Evolutionary conservation across 2,888 invertebrate genomes (phyloP).

Genomic region (Anthoptus insignis): DNA sequence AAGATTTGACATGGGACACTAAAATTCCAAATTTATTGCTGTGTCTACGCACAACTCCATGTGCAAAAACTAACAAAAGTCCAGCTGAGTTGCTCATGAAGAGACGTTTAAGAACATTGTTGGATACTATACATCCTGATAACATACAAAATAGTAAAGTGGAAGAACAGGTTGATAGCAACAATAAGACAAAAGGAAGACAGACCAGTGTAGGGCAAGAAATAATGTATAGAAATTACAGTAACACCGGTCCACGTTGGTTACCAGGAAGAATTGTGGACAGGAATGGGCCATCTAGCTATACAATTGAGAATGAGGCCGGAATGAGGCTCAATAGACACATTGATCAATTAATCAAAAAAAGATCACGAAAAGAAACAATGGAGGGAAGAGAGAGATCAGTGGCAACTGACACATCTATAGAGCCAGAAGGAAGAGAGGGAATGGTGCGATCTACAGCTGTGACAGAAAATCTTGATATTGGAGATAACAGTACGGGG

Average conservation of each 20-base stretch:
- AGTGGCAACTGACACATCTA: too few species aligned
- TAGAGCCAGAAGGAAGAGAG: too few species aligned
- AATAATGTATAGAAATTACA: constrained; percentile 24
- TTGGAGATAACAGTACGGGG: too few species aligned
- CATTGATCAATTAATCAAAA: too few species aligned
- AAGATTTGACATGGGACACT: too few species aligned
- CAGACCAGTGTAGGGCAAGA: constrained; percentile 29
- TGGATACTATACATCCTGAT: constrained; percentile 27
- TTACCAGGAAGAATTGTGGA: constrained; percentile 16
- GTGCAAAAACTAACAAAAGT: constrained; percentile 36
- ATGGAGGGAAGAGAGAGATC: too few species aligned
- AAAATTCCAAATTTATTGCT: constrained; percentile 20
- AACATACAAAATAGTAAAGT: background rate
- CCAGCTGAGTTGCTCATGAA: constrained; percentile 42
- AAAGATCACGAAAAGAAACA: too few species aligned
- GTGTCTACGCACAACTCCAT: constrained; percentile 27
- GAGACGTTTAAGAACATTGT: constrained; percentile 35
- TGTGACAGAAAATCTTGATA: too few species aligned
- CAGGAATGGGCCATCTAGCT: constrained; percentile 30
- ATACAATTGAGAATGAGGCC: constrained; percentile 16
- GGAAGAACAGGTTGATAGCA: background rate
- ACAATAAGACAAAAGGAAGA: constrained; percentile 23
- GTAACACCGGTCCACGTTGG: constrained; percentile 9
- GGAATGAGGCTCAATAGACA: constrained; percentile 18
- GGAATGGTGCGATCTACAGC: too few species aligned